Base-by-base conservation (phyloP, 35 echinoderm and acorn worm species). In the Ophiothrix spiculata region DNA sequence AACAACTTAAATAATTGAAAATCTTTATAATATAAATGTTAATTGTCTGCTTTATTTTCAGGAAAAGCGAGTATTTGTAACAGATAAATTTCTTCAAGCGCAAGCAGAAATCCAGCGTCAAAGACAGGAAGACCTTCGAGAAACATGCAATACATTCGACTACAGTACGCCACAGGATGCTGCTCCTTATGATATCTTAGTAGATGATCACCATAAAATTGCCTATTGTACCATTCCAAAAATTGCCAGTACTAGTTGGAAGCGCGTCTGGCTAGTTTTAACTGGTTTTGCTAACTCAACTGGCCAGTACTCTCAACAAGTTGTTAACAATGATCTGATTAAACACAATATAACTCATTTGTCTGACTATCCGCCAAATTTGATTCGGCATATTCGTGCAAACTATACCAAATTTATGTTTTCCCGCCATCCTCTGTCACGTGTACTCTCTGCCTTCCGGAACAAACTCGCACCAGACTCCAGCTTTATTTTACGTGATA, bases 341-440 rank as follows among this genome's bases (percentile, higher is more conserved):
- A 77, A 33, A 33, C 37, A 38, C 31, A 35, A 36, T 37, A 81
- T 97, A 39, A 80, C 77, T n/a, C 85, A 76, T 31, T 84, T 97
- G 1, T 49, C 63, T 25, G 69, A 38, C 17, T 93, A 90, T 37
- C 35, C 76, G 0, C 37, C 31, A 4, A 31, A 64, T 39, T n/a
- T 88, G 46, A 69, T 56, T 21, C 38, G 76, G 31, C 25, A 40
- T 73, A 94, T 99, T 56, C 40, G 93, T 15, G 33, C 75, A 75
- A 90, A 81, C 37, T 99, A 94, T 45, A 99, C 96, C 11, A 99
- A 99, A 41, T 94, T 99, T 63, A 83, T 99, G 76, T 91, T 99
- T 56, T 83, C 87, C 31, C 79, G 96, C 17, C 75, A 99, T 31
- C 96, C 96, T 6, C 94, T 99, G 37, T 85, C 93, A 31, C 79